Conservation (phyloP, 1,140 invertebrate genomes). For the Helicoverpa zea region DNA sequence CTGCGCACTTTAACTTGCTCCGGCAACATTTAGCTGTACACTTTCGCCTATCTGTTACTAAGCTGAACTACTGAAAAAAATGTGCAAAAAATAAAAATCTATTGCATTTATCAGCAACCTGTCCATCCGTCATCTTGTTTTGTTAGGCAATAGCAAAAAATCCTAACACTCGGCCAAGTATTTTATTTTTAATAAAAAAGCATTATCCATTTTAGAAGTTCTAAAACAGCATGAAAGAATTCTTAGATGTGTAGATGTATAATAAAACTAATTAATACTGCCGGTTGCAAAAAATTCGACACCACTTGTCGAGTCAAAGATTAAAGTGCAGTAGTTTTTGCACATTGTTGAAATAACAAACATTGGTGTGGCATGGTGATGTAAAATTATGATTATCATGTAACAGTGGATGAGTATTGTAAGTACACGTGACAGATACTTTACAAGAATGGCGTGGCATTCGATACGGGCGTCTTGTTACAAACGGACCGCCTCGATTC, state of each 20-base stretch:
- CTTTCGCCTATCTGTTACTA: conserved; percentile 35
- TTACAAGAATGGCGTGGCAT: conserved; percentile 44
- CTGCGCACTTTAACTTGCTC: conserved; percentile 1
- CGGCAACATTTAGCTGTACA: conserved; percentile 1
- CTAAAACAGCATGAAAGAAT: conserved; percentile 27
- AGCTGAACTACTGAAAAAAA: background rate
- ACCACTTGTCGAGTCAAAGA: conserved; percentile 42
- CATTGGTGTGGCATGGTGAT: conserved; percentile 13
- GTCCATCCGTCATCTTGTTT: conserved; percentile 28
- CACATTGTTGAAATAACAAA: conserved; percentile 27
- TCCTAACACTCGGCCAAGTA: background rate
- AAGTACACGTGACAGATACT: conserved; percentile 7
- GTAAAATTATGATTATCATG: conserved; percentile 16
- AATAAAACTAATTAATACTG: conserved; percentile 43
- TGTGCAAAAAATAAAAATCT: conserved; percentile 21
- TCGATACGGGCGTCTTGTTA: conserved; percentile 26
- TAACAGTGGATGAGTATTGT: background rate
- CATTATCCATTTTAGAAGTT: conserved; percentile 22
- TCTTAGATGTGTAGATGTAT: conserved; percentile 16
- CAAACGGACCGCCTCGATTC: conserved; percentile 38
- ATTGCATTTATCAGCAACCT: conserved; percentile 28
- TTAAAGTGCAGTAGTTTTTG: conserved; percentile 40
- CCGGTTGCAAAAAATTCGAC: conserved; percentile 13
- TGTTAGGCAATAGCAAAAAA: conserved; percentile 14
- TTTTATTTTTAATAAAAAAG: conserved; percentile 30